These are phyloP conservation scores for Pogonocherus hispidulus DNA, from an alignment of 2,888 invertebrate species.

Conservation along the genomic window DNA sequence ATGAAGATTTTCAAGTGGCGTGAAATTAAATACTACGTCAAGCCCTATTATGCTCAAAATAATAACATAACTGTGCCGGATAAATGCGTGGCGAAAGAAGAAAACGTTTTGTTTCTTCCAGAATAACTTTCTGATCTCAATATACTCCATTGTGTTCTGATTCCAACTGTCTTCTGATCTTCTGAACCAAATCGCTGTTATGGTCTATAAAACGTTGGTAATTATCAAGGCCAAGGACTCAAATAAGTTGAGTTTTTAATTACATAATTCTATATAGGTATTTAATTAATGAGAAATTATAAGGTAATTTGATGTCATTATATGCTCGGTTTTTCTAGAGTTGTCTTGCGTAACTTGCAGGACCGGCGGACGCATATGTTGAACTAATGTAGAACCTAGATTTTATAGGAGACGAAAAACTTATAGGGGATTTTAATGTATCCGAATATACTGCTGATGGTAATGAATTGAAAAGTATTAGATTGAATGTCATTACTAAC, in stretches of 20 bases:
- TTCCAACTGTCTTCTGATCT: conserved; percentile 55
- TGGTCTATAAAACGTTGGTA: conserved; percentile 55
- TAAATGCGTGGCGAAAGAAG: conserved; percentile 9
- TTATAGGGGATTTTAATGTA: too few species aligned
- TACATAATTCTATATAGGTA: conserved; percentile 11
- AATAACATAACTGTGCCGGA: conserved; percentile 9
- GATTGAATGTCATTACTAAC: too few species aligned
- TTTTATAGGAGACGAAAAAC: too few species aligned
- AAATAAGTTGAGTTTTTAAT: conserved; percentile 27
- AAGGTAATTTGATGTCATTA: background rate
- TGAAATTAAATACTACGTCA: conserved; percentile 18
- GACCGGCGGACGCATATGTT: too few species aligned
- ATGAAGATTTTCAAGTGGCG: background rate
- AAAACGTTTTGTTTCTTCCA: conserved; percentile 20
- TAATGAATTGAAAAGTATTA: too few species aligned
- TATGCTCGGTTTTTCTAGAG: background rate
- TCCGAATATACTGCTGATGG: too few species aligned
- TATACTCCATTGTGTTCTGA: conserved; percentile 53
- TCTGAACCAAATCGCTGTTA: conserved; percentile 47
- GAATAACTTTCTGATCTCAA: conserved; percentile 47
- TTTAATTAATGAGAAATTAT: background rate
- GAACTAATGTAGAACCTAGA: too few species aligned
- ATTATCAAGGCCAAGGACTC: conserved; percentile 53
- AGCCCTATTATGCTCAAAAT: conserved; percentile 10
- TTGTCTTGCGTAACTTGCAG: too few species aligned